These are phyloP conservation scores for Camptogramma bilineatum DNA, from an alignment of 2,888 invertebrate species.

Conservation along the genomic window DNA sequence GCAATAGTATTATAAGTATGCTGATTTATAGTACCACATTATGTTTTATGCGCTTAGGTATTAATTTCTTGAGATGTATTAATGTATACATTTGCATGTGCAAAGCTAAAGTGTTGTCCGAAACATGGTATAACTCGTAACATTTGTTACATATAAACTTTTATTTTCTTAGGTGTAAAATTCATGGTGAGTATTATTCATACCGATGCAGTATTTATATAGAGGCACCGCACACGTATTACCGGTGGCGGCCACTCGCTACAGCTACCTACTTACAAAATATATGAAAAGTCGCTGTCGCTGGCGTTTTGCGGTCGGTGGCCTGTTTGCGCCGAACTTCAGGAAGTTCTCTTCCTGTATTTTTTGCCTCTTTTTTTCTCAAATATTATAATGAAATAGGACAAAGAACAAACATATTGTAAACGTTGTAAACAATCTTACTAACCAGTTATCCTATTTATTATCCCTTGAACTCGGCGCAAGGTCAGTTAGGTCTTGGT, in stretches of 20 bases:
- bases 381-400: background rate
- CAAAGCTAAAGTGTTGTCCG: constrained; percentile 67
- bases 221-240: too few species aligned
- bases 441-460: background rate
- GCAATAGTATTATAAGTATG: too few species aligned
- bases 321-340: too few species aligned
- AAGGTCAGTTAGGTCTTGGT: constrained; percentile 20
- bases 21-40: too few species aligned
- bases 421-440: background rate
- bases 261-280: too few species aligned
- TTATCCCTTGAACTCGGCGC: constrained; percentile 33
- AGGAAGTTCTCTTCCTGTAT: too few species aligned
- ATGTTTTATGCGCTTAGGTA: too few species aligned
- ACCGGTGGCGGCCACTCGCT: too few species aligned
- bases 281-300: too few species aligned
- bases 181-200: background rate
- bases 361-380: background rate
- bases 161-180: background rate
- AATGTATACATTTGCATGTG: constrained; percentile 17
- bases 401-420: background rate
- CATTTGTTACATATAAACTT: background rate
- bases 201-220: too few species aligned
- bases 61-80: too few species aligned
- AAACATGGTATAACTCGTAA: constrained; percentile 30
- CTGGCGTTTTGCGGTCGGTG: too few species aligned